Evolutionary conservation across 1,140 invertebrate genomes (phyloP).

Genomic region (Psix sp.): DNA sequence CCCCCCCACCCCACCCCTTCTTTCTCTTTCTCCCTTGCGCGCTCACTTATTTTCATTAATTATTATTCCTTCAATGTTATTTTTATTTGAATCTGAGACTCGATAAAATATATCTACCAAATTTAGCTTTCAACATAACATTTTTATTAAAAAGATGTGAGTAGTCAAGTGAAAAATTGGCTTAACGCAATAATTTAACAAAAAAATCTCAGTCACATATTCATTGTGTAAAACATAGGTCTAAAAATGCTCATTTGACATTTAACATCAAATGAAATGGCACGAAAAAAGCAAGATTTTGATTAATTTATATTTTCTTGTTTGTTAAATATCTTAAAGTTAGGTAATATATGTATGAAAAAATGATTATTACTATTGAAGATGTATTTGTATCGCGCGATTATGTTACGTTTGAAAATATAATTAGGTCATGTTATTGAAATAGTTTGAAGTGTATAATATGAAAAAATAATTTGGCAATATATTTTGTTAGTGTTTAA

Average conservation of each 20-base stretch:
- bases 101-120: conserved; percentile 51
- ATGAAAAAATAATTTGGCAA: too few relatives aligned
- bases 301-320: too few relatives aligned
- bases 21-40: conserved; percentile 3
- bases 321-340: too few relatives aligned
- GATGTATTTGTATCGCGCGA: too few relatives aligned
- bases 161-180: conserved; percentile 14
- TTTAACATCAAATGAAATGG: conserved; percentile 5
- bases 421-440: too few relatives aligned
- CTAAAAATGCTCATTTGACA: conserved; percentile 8
- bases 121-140: too few relatives aligned
- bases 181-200: conserved; percentile 8
- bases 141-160: conserved; percentile 35
- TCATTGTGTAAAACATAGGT: conserved; percentile 11
- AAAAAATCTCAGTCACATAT: conserved; percentile 30
- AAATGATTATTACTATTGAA: too few relatives aligned
- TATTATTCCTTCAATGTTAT: conserved; percentile 4
- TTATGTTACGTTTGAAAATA: too few relatives aligned
- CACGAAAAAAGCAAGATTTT: not conserved
- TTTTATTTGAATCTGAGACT: conserved; percentile 22
- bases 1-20: not conserved
- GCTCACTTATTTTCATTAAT: conserved; percentile 7
- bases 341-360: too few relatives aligned
- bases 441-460: too few relatives aligned
- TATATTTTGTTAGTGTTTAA: too few relatives aligned